Evolutionary conservation across 2,113 vertebrate species (phyloP), one percentile per base, ranked within the genome.

Genomic region (Lutjanus erythropterus): DNA sequence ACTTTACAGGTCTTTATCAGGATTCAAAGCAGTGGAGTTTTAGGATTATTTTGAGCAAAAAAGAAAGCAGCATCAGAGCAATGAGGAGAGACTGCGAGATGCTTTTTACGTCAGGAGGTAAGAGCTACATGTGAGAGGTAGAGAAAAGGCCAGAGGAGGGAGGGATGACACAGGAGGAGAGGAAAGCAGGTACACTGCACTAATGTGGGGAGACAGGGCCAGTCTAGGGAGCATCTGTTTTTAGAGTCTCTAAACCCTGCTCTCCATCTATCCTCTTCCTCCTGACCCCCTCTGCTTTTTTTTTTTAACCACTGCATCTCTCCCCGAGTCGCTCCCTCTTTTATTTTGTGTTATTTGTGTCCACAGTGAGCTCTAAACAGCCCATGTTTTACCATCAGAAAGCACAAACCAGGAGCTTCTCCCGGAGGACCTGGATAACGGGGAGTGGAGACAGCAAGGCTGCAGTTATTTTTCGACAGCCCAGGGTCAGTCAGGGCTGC

Each of bases 221-320:
- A 71, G 86, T 72, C 87, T 68, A 35, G 84, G 82, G 86, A 91
- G 82, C 86, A 84, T 89, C 90, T 93, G 90, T 86, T 93, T 89
- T 86, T 89, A 90, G 74, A 89, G 62, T 12, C 71, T 69, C 58
- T 52, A 68, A 83, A 78, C 76, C 42, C 42, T 61, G n/a, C 66
- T 76, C 27, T 62, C 75, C 47, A 65, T 73, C 39, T 56, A 55
- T 46, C 33, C 60, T 73, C 62, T 75, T 72, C 39, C 66, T 59
- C 78, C 41, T 61, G 60, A 73, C 59, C 78, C 59, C 47, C 42
- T 65, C 50, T 59, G 6, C 15, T 41, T 60, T n/a, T 59, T 52
- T 58, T 47, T 70, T 35, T 50, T 50, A 21, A 41, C 46, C 31
- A 21, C 37, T 61, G 21, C 60, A 35, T 66, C 37, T 50, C 37